A percentile compares a stretch with the other conserved stretches of the same genome.
Conservation (phyloP, 92 coral and sea anemone species). For the Zoanthus solanderi region DNA sequence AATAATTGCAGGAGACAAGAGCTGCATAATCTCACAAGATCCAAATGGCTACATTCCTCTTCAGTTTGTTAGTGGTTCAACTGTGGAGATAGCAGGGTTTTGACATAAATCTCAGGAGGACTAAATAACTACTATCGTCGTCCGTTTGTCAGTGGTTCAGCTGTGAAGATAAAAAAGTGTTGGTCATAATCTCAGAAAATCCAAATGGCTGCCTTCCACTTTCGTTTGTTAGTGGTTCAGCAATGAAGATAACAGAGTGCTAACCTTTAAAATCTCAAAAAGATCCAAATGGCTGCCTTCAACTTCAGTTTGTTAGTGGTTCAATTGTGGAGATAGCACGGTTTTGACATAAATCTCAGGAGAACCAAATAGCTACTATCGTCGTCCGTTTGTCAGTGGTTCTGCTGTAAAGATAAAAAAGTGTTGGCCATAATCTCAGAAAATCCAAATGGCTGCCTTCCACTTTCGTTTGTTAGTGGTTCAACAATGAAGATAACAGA, state of each 20-base stretch:
- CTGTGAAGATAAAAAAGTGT: background rate
- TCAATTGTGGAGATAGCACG: constrained; percentile 25
- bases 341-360: background rate
- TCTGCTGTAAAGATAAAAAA: constrained; percentile 5
- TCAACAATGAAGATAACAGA: constrained; percentile 3
- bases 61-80: background rate
- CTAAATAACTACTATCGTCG: constrained; percentile 6
- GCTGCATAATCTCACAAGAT: background rate
- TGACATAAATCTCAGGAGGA: background rate
- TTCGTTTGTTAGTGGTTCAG: background rate
- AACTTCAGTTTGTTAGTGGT: background rate
- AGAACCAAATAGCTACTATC: background rate
- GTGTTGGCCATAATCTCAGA: background rate
- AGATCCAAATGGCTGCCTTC: background rate
- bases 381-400: background rate
- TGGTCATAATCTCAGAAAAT: background rate
- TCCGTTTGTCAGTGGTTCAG: background rate
- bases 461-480: too few species aligned
- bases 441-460: too few species aligned
- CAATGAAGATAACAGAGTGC: background rate
- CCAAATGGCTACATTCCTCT: constrained; percentile 36
- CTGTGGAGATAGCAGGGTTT: constrained; percentile 3
- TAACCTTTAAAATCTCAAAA: too few species aligned
- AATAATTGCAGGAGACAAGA: background rate
- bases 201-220: too few species aligned